Evolutionary conservation across 2,797 vertebrate genomes (phyloP), one percentile per base, ranked within the genome.

Genomic region (Phataginus tricuspis): DNA sequence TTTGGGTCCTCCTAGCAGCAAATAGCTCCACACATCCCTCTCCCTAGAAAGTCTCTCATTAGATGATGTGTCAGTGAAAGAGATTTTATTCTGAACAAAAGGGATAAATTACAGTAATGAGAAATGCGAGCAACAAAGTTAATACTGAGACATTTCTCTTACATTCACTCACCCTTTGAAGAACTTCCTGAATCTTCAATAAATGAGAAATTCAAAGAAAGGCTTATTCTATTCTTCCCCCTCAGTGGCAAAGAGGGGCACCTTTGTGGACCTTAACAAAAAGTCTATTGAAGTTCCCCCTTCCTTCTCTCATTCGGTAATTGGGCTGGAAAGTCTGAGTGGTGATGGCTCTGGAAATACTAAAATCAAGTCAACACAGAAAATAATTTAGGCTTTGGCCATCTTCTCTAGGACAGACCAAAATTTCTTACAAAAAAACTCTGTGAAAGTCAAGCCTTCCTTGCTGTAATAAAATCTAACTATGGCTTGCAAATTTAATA

Each of bases 211-310:
- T 85, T 88, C 96, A 97, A 96, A 98, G 96, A 96, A 95, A 97
- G 96, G 69, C 86, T 85, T 96, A 95, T 96, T 97, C 92, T 97
- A 71, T 86, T 94, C 87, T 96, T 69, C 80, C 80, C 37, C 78
- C 82, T 59, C 53, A 87, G 37, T 66, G 57, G 96, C 82, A 97
- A 96, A 97, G 86, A 94, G 94, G 95, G 95, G 94, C 89, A 98
- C 86, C 89, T 97, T 87, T 97, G 94, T 98, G 74, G 92, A 79
- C 75, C 74, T 92, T 96, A 97, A 98, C 97, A 98, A 97, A 96
- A 96, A 97, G 95, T 95, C 96, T 89, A 97, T 92, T 97, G 96
- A 97, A 57, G 29, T 92, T 94, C 75, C 79, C 79, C 53, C 74
- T 92, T 96, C 92, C 64, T 90, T 90, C 82, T 57, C 77, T 91